Evolutionary conservation across 2,797 vertebrate species (phyloP).

Genomic region (Gastrophryne carolinensis): DNA sequence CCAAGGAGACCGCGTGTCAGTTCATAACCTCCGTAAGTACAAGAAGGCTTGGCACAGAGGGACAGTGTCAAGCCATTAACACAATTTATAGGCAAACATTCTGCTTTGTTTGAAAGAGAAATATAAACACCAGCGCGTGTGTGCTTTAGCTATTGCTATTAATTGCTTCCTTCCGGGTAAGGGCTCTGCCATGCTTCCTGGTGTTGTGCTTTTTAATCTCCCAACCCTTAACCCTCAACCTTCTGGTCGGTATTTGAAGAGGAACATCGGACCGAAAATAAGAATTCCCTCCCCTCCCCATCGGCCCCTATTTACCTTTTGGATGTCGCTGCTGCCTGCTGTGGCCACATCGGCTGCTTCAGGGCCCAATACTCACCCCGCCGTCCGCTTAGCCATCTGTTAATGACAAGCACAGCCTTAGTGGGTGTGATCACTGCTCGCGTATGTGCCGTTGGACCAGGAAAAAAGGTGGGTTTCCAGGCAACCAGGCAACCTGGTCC

Average conservation of each 20-base stretch:
- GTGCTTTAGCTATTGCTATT: not conserved
- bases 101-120: slow-evolving; percentile 15
- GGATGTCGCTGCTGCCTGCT: no score
- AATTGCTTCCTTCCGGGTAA: not conserved
- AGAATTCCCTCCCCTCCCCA: no score
- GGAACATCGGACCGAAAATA: no score
- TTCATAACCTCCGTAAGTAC: not conserved
- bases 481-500: not conserved
- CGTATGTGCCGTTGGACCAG: no score
- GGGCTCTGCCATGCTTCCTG: not conserved
- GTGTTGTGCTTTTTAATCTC: not conserved
- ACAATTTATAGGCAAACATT: not conserved
- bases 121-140: not conserved
- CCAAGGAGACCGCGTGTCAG: slow-evolving; percentile 34
- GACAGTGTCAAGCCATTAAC: not conserved
- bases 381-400: no score
- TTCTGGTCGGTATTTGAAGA: no score
- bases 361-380: not conserved
- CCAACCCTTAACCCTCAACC: no score
- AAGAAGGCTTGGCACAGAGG: not conserved
- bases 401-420: no score
- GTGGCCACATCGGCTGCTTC: not conserved
- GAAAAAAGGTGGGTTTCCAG: no score
- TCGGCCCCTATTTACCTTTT: no score
- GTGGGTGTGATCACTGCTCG: no score